These are phyloP conservation scores for Bambusicola thoracicus DNA, from an alignment of 2,113 vertebrate genomes.

Conservation along the genomic window DNA sequence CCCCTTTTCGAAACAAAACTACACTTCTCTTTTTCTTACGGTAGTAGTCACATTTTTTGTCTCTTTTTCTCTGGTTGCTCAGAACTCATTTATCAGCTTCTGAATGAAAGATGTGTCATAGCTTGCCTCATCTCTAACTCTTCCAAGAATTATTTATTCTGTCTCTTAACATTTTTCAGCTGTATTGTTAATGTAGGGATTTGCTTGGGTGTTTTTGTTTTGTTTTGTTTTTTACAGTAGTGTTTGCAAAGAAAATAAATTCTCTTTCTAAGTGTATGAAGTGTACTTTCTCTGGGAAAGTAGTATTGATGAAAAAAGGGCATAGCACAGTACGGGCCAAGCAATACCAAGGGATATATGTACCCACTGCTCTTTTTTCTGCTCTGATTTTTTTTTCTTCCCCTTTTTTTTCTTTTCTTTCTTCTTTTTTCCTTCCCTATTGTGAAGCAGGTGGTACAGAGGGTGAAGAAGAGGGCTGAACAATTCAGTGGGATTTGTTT, in stretches of 20 bases:
- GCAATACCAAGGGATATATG: not conserved
- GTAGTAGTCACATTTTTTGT: not conserved
- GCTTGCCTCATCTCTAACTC: rapidly evolving
- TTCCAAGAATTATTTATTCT: not conserved
- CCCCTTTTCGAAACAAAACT: not conserved
- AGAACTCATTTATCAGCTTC: not conserved
- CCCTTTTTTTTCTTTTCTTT: not conserved
- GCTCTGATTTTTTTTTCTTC: not conserved
- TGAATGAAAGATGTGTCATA: not conserved
- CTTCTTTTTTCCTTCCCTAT: not conserved
- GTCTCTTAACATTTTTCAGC: not conserved
- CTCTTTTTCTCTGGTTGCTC: not conserved
- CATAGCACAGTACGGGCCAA: rapidly evolving
- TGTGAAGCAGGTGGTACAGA: not conserved
- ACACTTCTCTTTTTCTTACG: not conserved
- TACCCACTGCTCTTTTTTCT: not conserved
- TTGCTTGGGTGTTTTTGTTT: not conserved
- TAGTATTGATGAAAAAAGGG: not conserved
- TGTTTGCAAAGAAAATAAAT: not conserved
- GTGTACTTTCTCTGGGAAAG: not conserved
- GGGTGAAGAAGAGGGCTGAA: not conserved
- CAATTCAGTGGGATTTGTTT: not conserved
- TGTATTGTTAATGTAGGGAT: not conserved
- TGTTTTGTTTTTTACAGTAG: not conserved
- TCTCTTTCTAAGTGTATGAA: not conserved